A percentile compares a stretch with the other conserved stretches of the same genome.
Conservation (phyloP, 2,888 invertebrate species). For the Glyphotaelius pellucidus region DNA sequence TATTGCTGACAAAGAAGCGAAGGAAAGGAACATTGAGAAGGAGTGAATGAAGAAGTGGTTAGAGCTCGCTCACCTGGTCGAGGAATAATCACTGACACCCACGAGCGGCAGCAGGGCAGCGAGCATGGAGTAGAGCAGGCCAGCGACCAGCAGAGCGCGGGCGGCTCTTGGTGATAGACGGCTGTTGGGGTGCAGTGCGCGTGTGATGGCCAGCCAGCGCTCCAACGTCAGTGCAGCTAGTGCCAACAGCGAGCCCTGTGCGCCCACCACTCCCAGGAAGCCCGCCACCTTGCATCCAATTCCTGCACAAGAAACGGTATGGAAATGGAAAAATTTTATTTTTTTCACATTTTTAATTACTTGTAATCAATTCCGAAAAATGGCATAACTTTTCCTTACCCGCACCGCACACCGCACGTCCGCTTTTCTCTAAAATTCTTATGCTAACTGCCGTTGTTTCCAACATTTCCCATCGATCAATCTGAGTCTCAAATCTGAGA, state of each 20-base stretch:
- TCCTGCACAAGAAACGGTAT: conserved; percentile 71
- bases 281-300: conserved; percentile 91
- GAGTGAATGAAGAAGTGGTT: not conserved
- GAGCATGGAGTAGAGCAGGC: conserved; percentile 87
- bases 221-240: conserved; percentile 91
- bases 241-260: conserved; percentile 92
- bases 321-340: too few relatives aligned
- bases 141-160: conserved; percentile 85
- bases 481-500: too few relatives aligned
- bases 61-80: conserved; percentile 74
- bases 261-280: conserved; percentile 91
- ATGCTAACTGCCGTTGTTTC: too few relatives aligned
- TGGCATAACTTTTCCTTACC: too few relatives aligned
- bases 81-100: conserved; percentile 92
- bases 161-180: conserved; percentile 86
- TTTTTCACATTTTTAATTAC: too few relatives aligned
- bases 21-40: not conserved
- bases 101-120: conserved; percentile 89
- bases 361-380: too few relatives aligned
- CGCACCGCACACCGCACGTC: too few relatives aligned
- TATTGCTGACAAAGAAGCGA: not conserved
- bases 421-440: too few relatives aligned
- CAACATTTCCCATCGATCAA: too few relatives aligned
- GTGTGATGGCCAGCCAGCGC: conserved; percentile 90
- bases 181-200: conserved; percentile 89